Base-by-base conservation (phyloP, 2,113 vertebrate species). In the Haemorhous mexicanus region DNA sequence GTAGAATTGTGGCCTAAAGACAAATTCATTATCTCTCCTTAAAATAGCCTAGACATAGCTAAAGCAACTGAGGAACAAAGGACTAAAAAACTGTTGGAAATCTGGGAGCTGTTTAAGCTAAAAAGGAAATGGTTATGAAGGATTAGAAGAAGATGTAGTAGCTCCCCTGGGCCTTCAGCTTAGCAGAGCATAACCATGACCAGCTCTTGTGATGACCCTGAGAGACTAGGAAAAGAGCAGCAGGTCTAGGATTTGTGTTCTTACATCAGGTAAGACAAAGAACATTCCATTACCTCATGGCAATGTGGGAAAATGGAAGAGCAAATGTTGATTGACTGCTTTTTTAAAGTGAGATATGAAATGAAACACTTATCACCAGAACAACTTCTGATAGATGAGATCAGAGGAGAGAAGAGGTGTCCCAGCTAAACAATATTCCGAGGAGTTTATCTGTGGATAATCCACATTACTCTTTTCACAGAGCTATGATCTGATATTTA, bases 361-460 rank as follows among this genome's bases (percentile, higher is more conserved):
- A 83, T 66, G 9, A 90, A 90, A 82, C 16, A 59, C 26, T 8
- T 39, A 59, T 89, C 69, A 80, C 23, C 49, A 78, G 70, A 87
- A 83, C 33, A 49, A 69, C 52, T 22, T 89, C 43, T 87, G 55
- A 70, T 20, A 84, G 35, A 58, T 39, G 53, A 70, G 30, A 70
- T 56, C 56, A 94, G 75, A 93, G 47, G 74, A 73, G 87, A 76
- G 53, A 76, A 95, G 63, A 87, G 39, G 11, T 73, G 24, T 9
- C 35, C 22, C n/a, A 41, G 58, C 27, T 78, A 77, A 43, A 39
- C 7, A 33, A 53, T 44, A 84, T 86, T 72, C 49, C 78, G 75
- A 23, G 55, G 27, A 94, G n/a, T 67, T 89, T 90, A 16, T 82
- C 78, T 93, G 67, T 93, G 79, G 32, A 89, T 92, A 96, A 97